Evolutionary conservation across 2,888 invertebrate species (phyloP), one percentile per base, ranked within the genome.

Genomic region (Acrobasis repandana): DNA sequence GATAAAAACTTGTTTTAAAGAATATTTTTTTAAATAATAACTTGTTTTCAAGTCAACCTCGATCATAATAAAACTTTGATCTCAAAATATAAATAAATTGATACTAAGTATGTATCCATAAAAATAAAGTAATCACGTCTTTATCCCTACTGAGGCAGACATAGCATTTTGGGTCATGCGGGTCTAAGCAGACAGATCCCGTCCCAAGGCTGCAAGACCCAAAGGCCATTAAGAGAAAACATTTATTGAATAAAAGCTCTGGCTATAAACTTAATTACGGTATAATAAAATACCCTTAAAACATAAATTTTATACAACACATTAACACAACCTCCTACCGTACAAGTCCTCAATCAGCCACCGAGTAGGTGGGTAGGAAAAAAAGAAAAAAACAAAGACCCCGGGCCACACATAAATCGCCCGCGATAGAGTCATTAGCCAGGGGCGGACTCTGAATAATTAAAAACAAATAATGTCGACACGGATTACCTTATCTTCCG

Each of bases 381-480:
- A 86, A 87, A 70, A 77, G 79, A 71, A 87, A 88, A 88, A 87
- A 88, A 87, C 81, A 86, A 87, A 71, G 78, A 74, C 76, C 76
- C 65, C 68, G 73, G 79, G 81, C 78, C 75, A 74, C 75, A 77
- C 83, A 80, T 90, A 90, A 89, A 90, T 90, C 84, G 86, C 78
- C 67, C 72, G 77, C 83, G 80, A 92, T 91, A 88, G 82, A 92
- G 91, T 88, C 90, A 91, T 92, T 91, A 91, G 83, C 80, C 83
- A 82, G 86, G 86, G 89, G 87, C 88, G 90, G 87, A 84, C 85
- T 85, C 75, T 82, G 87, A 90, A 92, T 91, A 90, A 91, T 92
- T 91, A 90, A 91, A 90, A 91, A 87, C 90, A 91, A 90, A 91
- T 90, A 91, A 86, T 79, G 79, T 80, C 88, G 88, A 85, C 88